Percentiles rank a stretch among this genome's conserved stretches.
Conservation (phyloP, 2,797 vertebrate species). For the Schizothorax lantsangensis region DNA sequence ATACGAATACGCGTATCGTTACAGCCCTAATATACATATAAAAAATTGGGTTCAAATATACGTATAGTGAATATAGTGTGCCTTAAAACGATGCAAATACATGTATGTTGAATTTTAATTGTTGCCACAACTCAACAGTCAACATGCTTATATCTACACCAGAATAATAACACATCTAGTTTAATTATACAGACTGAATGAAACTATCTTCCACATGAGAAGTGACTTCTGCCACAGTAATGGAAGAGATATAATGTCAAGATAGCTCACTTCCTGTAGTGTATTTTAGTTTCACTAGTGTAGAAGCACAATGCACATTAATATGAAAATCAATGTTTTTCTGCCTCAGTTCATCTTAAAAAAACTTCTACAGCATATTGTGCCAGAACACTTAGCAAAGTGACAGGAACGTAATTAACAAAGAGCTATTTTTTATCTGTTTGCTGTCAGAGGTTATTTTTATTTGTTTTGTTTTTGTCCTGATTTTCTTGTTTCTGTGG, state of each 20-base stretch:
- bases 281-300: background rate
- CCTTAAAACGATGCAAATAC: background rate
- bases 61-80: background rate
- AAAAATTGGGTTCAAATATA: background rate
- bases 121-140: background rate
- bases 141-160: background rate
- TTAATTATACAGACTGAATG: background rate
- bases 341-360: background rate
- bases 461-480: conserved; percentile 9
- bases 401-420: background rate
- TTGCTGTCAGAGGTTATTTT: conserved; percentile 2
- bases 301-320: background rate
- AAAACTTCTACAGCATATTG: background rate
- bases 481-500: conserved; percentile 15
- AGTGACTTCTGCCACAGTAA: background rate
- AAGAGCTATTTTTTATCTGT: conserved; percentile 10
- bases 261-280: background rate
- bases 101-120: background rate
- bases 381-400: background rate
- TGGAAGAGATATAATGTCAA: background rate
- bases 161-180: background rate
- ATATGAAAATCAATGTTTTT: background rate
- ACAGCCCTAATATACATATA: too few relatives aligned
- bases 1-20: too few relatives aligned
- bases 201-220: background rate